Base-by-base conservation (phyloP, 2,113 vertebrate species). In the Dipodomys merriami region DNA sequence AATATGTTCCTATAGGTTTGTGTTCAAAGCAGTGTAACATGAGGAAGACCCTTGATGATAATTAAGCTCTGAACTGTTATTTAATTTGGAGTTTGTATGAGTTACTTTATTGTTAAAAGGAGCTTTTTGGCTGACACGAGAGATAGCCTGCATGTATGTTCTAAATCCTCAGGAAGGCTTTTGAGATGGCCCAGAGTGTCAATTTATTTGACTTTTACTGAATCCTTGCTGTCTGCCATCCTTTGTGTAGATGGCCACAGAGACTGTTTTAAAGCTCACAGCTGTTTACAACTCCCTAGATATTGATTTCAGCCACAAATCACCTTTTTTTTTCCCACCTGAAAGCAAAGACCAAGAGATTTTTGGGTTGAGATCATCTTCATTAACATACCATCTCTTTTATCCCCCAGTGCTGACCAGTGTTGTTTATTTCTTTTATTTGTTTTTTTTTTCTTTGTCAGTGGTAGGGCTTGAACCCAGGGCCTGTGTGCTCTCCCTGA, bases 41-140 rank as follows among this genome's bases (percentile, higher is more conserved):
- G 73, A 82, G 92, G 95, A 93, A 85, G 87, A 35, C 68, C 53
- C 82, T 96, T 29, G 73, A 83, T 94, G 78, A 60, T 86, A 95
- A 96, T 94, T 95, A 90, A 53, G 82, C 62, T 90, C 33, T 95
- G 74, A 95, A 89, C 93, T 92, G 93, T 91, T 64, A 64, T 86
- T 96, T 93, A 92, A 86, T 92, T 87, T 94, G 25, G 44, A 88
- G 72, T 92, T 96, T 87, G 81, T 88, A 62, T 91, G 92, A 79
- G 27, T 91, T 95, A 86, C 88, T 87, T 91, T 69, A 65, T n/a
- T 82, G 62, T 82, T 18, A 33, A 53, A 60, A 78, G 62, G 53
- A 20, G 62, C 74, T 88, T 83, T 83, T 9, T 22, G 20, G 44
- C 25, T 86, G 83, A 80, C 13, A 72, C 3, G 7, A 72, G 76